Evolutionary conservation across 2,113 vertebrate species (phyloP).

Genomic region (Lethenteron camtschaticum): DNA sequence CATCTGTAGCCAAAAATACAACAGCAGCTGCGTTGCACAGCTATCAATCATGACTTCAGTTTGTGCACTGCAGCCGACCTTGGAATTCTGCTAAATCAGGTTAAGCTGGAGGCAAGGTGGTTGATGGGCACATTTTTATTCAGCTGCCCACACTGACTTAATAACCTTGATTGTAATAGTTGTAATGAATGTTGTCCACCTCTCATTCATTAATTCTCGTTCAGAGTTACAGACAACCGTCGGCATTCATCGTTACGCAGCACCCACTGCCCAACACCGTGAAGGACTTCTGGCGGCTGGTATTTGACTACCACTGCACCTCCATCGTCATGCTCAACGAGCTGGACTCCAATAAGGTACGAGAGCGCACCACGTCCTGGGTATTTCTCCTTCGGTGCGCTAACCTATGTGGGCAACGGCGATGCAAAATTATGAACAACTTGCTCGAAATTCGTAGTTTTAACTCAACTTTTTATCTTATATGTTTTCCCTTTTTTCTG

Average conservation of each 20-base stretch:
- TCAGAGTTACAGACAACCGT: conserved; percentile 93
- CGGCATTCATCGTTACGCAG: conserved; percentile 92
- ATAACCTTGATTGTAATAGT: too few species aligned
- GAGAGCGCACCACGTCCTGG: not conserved
- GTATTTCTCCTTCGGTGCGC: not conserved
- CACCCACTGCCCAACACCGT: conserved; percentile 92
- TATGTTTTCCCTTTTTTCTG: too few species aligned
- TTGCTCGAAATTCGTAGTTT: not conserved
- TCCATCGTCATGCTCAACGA: conserved; percentile 95
- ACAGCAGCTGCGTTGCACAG: too few species aligned
- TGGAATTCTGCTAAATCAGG: too few species aligned
- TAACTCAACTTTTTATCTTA: too few species aligned
- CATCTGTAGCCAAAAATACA: too few species aligned
- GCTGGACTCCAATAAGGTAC: conserved; percentile 80
- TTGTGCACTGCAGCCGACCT: too few species aligned
- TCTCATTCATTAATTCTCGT: conserved; percentile 11
- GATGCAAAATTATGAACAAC: not conserved
- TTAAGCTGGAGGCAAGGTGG: too few species aligned
- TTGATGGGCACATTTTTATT: too few species aligned
- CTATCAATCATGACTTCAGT: too few species aligned
- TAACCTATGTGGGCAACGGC: not conserved
- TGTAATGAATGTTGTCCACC: too few species aligned
- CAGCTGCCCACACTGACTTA: too few species aligned
- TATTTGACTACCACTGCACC: conserved; percentile 93
- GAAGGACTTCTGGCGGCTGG: conserved; percentile 97